phyloP scores from a whole-genome alignment of 2,113 vertebrate species.

The Protobothrops flavoviridis region DNA sequence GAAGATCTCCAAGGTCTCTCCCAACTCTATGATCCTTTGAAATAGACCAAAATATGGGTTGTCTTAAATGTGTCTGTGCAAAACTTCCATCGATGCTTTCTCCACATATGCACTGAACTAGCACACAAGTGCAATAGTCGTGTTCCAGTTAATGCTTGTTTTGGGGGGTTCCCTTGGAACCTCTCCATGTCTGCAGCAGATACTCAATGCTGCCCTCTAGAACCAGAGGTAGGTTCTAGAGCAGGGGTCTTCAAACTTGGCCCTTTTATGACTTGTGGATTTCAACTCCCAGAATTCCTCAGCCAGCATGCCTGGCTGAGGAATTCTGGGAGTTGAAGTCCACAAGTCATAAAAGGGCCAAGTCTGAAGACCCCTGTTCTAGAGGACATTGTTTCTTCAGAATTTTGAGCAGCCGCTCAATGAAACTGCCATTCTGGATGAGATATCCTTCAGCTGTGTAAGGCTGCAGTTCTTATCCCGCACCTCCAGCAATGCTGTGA shows the following conservation, averaged over 20 bases:
- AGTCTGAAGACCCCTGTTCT: too few species aligned
- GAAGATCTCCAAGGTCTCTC: constrained; percentile 33
- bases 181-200: background rate
- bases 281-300: too few species aligned
- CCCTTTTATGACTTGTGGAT: too few species aligned
- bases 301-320: too few species aligned
- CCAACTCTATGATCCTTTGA: background rate
- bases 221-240: too few species aligned
- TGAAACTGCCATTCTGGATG: background rate
- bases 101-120: background rate
- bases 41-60: background rate
- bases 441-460: background rate
- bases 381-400: background rate
- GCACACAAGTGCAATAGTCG: background rate
- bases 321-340: too few species aligned
- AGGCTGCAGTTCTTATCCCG: background rate
- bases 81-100: background rate
- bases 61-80: background rate
- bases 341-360: too few species aligned
- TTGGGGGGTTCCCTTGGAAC: background rate
- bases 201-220: too few species aligned
- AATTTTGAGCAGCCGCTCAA: background rate
- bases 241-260: too few species aligned
- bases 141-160: background rate
- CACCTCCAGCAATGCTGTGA: background rate